phyloP scores from a whole-genome alignment of 2,888 invertebrate species.

The Chrysodeixis includens region DNA sequence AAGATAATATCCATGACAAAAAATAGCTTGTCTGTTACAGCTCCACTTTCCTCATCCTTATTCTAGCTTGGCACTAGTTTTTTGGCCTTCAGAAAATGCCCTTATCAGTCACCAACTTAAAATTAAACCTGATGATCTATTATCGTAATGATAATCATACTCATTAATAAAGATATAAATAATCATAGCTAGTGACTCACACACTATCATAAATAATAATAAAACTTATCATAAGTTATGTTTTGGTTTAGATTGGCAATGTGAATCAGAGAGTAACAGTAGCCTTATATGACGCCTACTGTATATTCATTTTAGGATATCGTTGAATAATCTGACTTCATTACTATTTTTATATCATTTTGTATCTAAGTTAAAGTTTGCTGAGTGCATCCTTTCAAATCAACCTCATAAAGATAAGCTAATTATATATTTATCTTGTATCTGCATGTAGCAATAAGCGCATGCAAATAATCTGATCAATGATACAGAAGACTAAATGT shows the following conservation, averaged over 20 bases:
- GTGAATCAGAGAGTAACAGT: constrained; percentile 22
- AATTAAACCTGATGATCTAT: not conserved
- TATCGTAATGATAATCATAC: constrained; percentile 21
- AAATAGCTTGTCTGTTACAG: not conserved
- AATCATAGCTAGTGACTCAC: constrained; percentile 30
- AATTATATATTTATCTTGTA: too few relatives aligned
- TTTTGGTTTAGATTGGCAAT: constrained; percentile 28
- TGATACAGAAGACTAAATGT: too few relatives aligned
- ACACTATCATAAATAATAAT: constrained; percentile 2
- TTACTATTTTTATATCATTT: not conserved
- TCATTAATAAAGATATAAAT: constrained; percentile 20
- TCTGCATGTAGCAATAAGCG: too few relatives aligned
- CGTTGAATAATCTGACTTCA: too few relatives aligned
- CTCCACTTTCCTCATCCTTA: too few relatives aligned
- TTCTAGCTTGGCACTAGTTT: too few relatives aligned
- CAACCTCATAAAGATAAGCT: too few relatives aligned
- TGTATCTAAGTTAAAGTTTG: not conserved
- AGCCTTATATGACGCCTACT: constrained; percentile 23
- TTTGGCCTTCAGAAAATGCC: not conserved
- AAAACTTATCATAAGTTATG: constrained; percentile 19
- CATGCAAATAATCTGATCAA: too few relatives aligned
- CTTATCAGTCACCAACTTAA: not conserved
- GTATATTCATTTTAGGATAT: not conserved
- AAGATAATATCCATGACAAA: too few relatives aligned
- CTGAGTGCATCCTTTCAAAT: not conserved